phyloP scores from a whole-genome alignment of 2,797 vertebrate species.

The Harpagifer antarcticus region DNA sequence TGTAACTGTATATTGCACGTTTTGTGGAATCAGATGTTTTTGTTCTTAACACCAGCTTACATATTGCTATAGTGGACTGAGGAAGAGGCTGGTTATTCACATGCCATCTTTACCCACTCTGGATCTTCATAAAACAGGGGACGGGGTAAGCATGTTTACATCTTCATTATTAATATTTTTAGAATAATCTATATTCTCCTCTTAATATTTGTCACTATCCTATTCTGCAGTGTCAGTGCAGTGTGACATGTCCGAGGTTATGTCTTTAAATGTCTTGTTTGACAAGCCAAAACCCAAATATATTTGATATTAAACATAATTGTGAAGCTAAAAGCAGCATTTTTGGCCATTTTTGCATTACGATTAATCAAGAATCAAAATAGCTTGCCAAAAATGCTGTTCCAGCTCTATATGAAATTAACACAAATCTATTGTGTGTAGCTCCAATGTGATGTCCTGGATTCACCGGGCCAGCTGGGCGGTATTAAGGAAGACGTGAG shows the following conservation, averaged over 20 bases:
- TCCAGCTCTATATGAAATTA: not conserved
- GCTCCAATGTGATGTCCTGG: conserved; percentile 90
- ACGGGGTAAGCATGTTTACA: conserved; percentile 86
- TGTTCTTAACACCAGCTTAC: conserved; percentile 90
- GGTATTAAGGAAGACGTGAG: conserved; percentile 94
- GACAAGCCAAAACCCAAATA: too few species aligned
- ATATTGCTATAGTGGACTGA: conserved; percentile 99
- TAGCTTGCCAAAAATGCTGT: too few species aligned
- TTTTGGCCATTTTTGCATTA: too few species aligned
- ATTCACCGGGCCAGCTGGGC: conserved; percentile 89
- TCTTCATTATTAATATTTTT: conserved; percentile 5
- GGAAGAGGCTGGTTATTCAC: conserved; percentile 97
- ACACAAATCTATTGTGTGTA: conserved; percentile 22
- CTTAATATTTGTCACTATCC: not conserved
- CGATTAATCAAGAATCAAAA: too few species aligned
- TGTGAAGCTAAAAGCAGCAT: too few species aligned
- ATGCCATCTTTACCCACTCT: conserved; percentile 96
- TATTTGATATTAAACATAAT: too few species aligned
- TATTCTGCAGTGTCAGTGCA: not conserved
- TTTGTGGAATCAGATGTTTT: conserved; percentile 27
- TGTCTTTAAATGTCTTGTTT: too few species aligned
- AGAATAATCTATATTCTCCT: not conserved
- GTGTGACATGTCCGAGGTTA: too few species aligned
- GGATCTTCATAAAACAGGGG: conserved; percentile 94
- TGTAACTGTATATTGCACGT: not conserved